phyloP scores from a whole-genome alignment of 1,140 invertebrate species.

The Hypsibius dujardini region DNA sequence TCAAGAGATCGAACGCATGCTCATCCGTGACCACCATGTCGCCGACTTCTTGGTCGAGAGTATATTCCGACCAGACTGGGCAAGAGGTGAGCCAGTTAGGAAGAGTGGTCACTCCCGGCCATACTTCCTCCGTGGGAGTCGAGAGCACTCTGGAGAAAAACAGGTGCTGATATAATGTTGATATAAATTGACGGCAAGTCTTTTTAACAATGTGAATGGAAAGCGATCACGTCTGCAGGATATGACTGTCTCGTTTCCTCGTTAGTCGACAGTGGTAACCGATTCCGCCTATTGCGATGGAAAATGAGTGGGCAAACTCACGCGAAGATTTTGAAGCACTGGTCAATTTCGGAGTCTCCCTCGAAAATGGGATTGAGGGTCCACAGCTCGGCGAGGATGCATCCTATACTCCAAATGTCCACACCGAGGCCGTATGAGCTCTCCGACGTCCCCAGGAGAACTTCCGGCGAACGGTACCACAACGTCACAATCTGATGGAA shows the following conservation, averaged over 20 bases:
- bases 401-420: slow-evolving; percentile 91
- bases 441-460: slow-evolving; percentile 52
- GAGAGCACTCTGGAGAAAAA: slow-evolving; percentile 50
- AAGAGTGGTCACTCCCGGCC: slow-evolving; percentile 66
- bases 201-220: too few species aligned
- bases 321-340: slow-evolving; percentile 78
- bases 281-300: too few species aligned
- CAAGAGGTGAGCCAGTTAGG: slow-evolving; percentile 77
- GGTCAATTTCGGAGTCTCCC: slow-evolving; percentile 88
- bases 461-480: slow-evolving; percentile 96
- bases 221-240: too few species aligned
- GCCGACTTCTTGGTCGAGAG: slow-evolving; percentile 44
- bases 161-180: too few species aligned
- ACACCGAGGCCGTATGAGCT: slow-evolving; percentile 38
- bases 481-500: slow-evolving; percentile 61
- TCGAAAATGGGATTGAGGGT: slow-evolving; percentile 76
- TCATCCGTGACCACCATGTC: slow-evolving; percentile 37
- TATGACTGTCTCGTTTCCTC: too few species aligned
- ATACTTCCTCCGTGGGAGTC: slow-evolving; percentile 73
- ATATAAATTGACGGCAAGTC: too few species aligned
- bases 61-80: slow-evolving; percentile 61
- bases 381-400: slow-evolving; percentile 87
- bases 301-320: slow-evolving; percentile 32
- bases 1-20: slow-evolving; percentile 50
- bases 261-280: too few species aligned